phyloP scores from a whole-genome alignment of 2,888 invertebrate genomes.

The Amblyteles armatorius region DNA sequence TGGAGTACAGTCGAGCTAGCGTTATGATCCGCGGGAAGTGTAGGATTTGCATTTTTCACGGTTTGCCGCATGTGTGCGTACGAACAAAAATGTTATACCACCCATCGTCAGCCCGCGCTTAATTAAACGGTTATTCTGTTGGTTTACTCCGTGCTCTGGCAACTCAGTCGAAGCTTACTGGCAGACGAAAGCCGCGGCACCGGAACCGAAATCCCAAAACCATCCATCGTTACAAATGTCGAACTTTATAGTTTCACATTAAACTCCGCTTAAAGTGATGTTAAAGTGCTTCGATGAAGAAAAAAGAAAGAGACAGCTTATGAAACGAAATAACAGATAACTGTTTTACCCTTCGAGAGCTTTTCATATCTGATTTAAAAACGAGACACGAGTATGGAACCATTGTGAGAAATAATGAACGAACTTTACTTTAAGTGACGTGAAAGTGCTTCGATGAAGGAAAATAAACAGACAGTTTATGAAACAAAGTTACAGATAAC shows the following conservation, averaged over 20 bases:
- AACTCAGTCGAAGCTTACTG: slow-evolving; percentile 50
- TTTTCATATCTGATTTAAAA: not conserved
- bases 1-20: slow-evolving; percentile 19
- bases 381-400: not conserved
- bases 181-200: not conserved
- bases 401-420: not conserved
- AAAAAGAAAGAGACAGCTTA: not conserved
- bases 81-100: slow-evolving; percentile 44
- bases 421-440: too few species aligned
- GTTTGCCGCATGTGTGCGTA: slow-evolving; percentile 28
- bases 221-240: not conserved
- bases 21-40: slow-evolving; percentile 9
- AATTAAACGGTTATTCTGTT: slow-evolving; percentile 51
- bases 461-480: too few species aligned
- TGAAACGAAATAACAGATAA: not conserved
- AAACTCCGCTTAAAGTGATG: not conserved
- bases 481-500: too few species aligned
- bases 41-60: slow-evolving; percentile 55
- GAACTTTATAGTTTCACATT: not conserved
- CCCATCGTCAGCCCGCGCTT: slow-evolving; percentile 14
- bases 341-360: not conserved
- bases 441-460: too few species aligned
- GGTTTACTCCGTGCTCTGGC: slow-evolving; percentile 46
- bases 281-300: not conserved
- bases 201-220: not conserved